Evolutionary conservation across 2,113 vertebrate genomes (phyloP), one percentile per base, ranked within the genome.

Genomic region (Psophia crepitans): DNA sequence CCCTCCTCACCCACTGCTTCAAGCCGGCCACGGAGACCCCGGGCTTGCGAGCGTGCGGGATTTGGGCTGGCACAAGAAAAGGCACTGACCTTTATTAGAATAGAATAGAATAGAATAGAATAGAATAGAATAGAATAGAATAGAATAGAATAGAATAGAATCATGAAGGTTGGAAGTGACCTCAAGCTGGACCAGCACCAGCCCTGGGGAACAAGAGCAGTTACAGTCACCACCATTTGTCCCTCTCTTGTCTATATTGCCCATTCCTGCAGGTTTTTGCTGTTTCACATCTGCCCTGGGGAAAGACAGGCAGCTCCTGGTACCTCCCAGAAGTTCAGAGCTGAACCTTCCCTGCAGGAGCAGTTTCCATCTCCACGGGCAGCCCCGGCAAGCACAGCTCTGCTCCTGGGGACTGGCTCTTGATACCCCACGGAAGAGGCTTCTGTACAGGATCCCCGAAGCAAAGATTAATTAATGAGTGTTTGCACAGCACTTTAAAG

Each of bases 401-500:
- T 1, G 0, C 63, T 90, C 27, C 65, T 3, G 3, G 46, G 69
- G 76, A 43, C 9, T 0, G 2, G 54, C 44, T 93, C 6, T 4
- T n/a, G 39, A 63, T 89, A 82, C 74, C 74, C 63, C 1, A 4
- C 22, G 71, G 66, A 93, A 94, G 28, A 93, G 37, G 8, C 20
- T 93, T 61, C 69, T 39, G 63, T 54, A 66, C 65, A 69, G 77
- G 61, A 93, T 96, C 70, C 91, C 84, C 2, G 9, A 89, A 96
- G 96, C 84, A 96, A 83, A 83, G 89, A 95, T 91, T 96, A 97
- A 97, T 97, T 97, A 96, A 81, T 79, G 89, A 95, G 91, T 96
- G 95, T 97, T 97, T 96, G 91, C 87, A 83, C 84, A 91, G 87
- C 89, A 95, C 97, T 97, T 97, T 90, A 94, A 93, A 96, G 87